Base-by-base conservation (phyloP, 2,797 vertebrate species). In the Sebastes itinus region DNA sequence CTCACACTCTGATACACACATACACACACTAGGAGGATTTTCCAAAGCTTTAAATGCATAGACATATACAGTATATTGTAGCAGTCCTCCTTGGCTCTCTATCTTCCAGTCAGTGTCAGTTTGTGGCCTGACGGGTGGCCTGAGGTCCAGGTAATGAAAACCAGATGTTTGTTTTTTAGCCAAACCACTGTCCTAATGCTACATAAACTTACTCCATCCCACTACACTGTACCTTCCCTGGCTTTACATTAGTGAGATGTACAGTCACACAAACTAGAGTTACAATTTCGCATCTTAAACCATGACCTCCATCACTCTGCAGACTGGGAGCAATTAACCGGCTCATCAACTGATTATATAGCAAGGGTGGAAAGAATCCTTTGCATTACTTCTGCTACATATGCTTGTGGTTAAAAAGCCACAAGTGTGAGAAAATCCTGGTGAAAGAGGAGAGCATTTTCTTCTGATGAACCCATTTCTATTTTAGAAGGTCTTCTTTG, bases 401-500 rank as follows among this genome's bases (percentile, higher is more conserved):
- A 46, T 66, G 11, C 35, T 33, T 58, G 6, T 52, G 22, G 5
- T 75, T 18, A 27, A 56, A 55, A 25, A n/a, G 46, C 46, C 46
- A 68, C 52, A 23, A 64, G n/a, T 28, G 35, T 65, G 61, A 72
- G 22, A 59, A 58, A 77, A 35, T 30, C 23, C 67, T 49, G 35
- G 20, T 5, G 61, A 70, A 80, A 85, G 35, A 87, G 49, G 86
- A 58, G 54, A 52, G 32, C 69, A n/a, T 55, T 35, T 54, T 65
- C 71, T 42, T 81, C 52, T 74, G 11, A 77, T 67, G 30, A 78
- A 75, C 67, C 22, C 4, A 54, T 25, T 56, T 69, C 73, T 75
- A 78, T 86, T 87, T 86, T 63, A 76, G 60, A 49, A 28, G 5
- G 18, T 79, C 61, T 66, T 63, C 68, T 61, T 42, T n/a, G 8